Percentiles rank a stretch among this genome's conserved stretches.
Evolutionary conservation across 2,113 vertebrate species (phyloP).

Genomic region (Cynopterus brachyotis): DNA sequence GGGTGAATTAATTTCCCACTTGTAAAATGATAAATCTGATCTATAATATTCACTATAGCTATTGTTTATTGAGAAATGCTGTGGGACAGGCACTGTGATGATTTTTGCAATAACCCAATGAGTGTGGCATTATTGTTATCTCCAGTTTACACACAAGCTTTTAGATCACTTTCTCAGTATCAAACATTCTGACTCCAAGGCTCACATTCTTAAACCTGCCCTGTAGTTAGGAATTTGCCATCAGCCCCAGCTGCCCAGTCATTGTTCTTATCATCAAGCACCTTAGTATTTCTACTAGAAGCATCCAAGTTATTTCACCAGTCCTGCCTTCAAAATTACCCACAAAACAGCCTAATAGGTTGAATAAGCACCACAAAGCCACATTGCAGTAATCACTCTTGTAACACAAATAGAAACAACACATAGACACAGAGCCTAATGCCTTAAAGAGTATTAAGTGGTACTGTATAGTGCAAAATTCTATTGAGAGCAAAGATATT

Average conservation of each 20-base stretch:
- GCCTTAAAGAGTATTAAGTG: background rate
- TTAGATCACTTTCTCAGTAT: background rate
- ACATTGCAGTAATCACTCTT: background rate
- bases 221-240: background rate
- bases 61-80: background rate
- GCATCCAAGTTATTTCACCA: accelerated
- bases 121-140: background rate
- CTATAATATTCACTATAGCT: background rate
- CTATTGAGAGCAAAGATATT: background rate
- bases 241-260: background rate
- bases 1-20: background rate
- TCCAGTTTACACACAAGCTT: background rate
- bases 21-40: background rate
- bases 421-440: background rate
- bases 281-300: background rate
- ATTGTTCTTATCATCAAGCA: background rate
- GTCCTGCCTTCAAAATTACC: background rate
- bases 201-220: background rate
- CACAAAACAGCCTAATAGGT: background rate
- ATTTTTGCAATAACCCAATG: background rate
- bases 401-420: background rate
- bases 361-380: background rate
- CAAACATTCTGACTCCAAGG: background rate
- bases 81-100: background rate
- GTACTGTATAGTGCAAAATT: background rate